These are phyloP conservation scores for Elysia crispata DNA, from an alignment of 2,888 invertebrate genomes.

Conservation along the genomic window DNA sequence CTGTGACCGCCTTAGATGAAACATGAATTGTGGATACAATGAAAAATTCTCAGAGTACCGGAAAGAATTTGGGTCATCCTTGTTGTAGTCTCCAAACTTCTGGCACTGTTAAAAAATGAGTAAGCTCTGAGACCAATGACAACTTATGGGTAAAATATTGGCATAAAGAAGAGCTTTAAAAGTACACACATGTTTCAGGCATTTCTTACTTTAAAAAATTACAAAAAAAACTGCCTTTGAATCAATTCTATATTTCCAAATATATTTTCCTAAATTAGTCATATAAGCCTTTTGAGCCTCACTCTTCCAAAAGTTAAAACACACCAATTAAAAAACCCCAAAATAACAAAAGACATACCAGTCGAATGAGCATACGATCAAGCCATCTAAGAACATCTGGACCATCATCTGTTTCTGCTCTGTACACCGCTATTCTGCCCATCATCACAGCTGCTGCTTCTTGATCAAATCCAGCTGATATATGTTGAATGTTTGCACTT, in stretches of 20 bases:
- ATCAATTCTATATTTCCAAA: no score
- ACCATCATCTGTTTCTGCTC: conserved; percentile 91
- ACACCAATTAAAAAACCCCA: no score
- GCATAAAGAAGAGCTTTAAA: no score
- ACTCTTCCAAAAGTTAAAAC: no score
- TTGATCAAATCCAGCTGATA: conserved; percentile 97
- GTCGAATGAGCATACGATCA: conserved; percentile 96
- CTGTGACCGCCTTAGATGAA: conserved; percentile 97
- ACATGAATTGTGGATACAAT: conserved; percentile 99
- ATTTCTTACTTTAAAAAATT: no score
- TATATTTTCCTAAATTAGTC: no score
- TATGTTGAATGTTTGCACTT: conserved; percentile 89
- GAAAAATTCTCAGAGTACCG: conserved; percentile 97
- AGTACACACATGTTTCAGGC: no score
- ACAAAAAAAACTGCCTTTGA: no score
- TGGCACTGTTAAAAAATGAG: conserved; percentile 87
- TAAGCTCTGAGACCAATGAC: not conserved
- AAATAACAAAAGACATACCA: conserved; percentile 81
- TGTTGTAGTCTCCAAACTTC: conserved; percentile 98
- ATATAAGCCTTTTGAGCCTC: no score
- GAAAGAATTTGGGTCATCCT: conserved; percentile 98
- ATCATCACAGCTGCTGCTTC: conserved; percentile 98
- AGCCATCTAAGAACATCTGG: conserved; percentile 99
- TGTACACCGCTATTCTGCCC: conserved; percentile 96
- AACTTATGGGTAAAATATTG: no score